Base-by-base conservation (phyloP, 2,888 invertebrate species). In the Leucophenga montana region DNA sequence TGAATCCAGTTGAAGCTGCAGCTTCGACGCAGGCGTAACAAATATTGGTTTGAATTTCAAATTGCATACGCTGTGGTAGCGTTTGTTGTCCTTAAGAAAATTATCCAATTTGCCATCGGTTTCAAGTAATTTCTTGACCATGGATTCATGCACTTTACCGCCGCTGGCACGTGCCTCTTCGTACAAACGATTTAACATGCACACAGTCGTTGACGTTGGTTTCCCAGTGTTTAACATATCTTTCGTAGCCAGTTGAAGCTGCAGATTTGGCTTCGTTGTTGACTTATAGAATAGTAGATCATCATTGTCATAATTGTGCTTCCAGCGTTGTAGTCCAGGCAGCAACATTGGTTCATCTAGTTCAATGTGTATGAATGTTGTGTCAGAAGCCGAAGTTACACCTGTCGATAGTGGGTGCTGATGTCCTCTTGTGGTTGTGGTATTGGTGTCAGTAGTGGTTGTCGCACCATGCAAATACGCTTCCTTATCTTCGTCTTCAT, bases 351-450 rank as follows among this genome's bases (percentile, higher is more conserved):
- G 76, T 3, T 80, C 79, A 18, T 77, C 71, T 8, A 83, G 73
- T 16, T 89, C 89, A n/a, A 88, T 83, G 75, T 86, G 80, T 59
- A 89, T 78, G 53, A 85, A 88, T 0, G 86, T 86, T 0, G 85
- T 83, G 0, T 82, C 83, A 9, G 82, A 73, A 68, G 33, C 27
- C 65, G 46, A 44, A n/a, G 59, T 4, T 14, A 33, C 70, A 39
- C 3, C 67, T 31, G 69, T 62, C 1, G 39, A 11, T 8, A 56
- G 5, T 31, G 56, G 27, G 13, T 33, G 27, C 27, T 56, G 27
- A 11, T 22, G 56, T 9, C 18, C 46, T 39, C 9, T 39, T 3
- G 39, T 39, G 11, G 39, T 39, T 1, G 39, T 5, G 9, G 5
- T 39, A 11, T 3, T 33, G 20, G n/a, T 57, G 27, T 57, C n/a